A percentile compares a stretch with the other conserved stretches of the same genome.
Conservation (phyloP, 2,797 vertebrate species). For the Phrynocephalus guinanensis region DNA sequence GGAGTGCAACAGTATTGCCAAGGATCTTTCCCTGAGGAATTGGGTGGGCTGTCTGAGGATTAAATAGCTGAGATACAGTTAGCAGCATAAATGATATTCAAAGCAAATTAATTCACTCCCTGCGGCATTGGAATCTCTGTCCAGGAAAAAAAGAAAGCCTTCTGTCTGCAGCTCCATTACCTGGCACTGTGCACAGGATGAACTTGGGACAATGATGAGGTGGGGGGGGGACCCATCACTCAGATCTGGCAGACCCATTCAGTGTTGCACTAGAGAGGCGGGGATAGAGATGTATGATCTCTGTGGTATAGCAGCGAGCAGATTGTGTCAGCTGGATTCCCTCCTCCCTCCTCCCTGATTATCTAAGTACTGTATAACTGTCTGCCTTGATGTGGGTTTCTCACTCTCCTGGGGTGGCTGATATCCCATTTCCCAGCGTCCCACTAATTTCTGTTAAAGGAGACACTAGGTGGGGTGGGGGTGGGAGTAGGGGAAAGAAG, state of each 20-base stretch:
- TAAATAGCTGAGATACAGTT: conserved; percentile 35
- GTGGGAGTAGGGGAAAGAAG: no score
- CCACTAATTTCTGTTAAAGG: conserved; percentile 5
- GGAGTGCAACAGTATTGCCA: conserved; percentile 19
- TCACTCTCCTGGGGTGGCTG: neutral
- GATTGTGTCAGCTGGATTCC: neutral
- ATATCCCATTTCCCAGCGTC: neutral
- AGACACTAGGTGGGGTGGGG: neutral
- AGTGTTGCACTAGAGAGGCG: neutral
- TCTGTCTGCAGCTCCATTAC: conserved; percentile 23
- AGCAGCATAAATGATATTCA: conserved; percentile 33
- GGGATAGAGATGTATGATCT: neutral
- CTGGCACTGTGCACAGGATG: conserved; percentile 5
- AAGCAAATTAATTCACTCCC: conserved; percentile 36
- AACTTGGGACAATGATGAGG: neutral
- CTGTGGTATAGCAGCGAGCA: neutral
- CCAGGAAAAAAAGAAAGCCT: neutral
- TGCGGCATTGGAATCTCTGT: conserved; percentile 14
- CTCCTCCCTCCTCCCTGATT: neutral
- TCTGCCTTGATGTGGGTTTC: conserved; percentile 12
- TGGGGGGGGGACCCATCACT: neutral
- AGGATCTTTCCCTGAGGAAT: conserved; percentile 4
- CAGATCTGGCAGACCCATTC: neutral
- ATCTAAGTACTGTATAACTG: neutral
- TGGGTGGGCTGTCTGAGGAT: conserved; percentile 16